Conservation (phyloP, 2,797 vertebrate species). For the Pangasius sanitwongsei region DNA sequence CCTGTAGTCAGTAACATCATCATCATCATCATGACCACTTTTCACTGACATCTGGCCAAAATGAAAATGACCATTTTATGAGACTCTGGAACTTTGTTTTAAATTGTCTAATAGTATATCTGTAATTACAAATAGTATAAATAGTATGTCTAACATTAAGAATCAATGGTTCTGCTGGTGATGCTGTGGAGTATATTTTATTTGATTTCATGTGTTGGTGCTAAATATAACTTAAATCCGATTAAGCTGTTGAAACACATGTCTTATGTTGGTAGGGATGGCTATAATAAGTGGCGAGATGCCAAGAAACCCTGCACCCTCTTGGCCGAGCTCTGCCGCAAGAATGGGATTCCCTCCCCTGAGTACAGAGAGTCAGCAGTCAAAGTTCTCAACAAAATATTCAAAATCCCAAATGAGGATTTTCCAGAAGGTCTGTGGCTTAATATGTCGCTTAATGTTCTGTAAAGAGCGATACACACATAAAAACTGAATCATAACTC, state of each 20-base stretch:
- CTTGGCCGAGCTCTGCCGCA: slow-evolving; percentile 86
- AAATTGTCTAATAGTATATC: not conserved
- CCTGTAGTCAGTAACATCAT: not conserved
- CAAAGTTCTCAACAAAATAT: slow-evolving; percentile 93
- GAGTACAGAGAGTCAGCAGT: slow-evolving; percentile 84
- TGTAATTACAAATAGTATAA: not conserved
- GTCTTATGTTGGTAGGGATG: slow-evolving; percentile 72
- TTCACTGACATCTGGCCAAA: not conserved
- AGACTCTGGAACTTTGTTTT: not conserved
- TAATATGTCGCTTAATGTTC: not conserved
- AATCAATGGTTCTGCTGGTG: not conserved
- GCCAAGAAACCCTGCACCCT: slow-evolving; percentile 85
- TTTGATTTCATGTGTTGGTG: not conserved
- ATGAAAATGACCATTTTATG: not conserved
- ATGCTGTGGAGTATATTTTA: not conserved
- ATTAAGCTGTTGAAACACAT: slow-evolving; percentile 19
- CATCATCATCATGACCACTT: slow-evolving; percentile 8
- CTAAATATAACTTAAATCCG: slow-evolving; percentile 17
- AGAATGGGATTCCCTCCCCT: slow-evolving; percentile 78
- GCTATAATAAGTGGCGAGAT: slow-evolving; percentile 90
- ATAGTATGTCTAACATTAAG: not conserved
- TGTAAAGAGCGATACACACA: not conserved
- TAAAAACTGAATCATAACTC: not conserved
- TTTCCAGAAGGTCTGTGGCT: slow-evolving; percentile 81
- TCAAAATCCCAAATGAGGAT: slow-evolving; percentile 83